phyloP scores from a whole-genome alignment of 2,888 invertebrate genomes.

The Stenodera caucasica region DNA sequence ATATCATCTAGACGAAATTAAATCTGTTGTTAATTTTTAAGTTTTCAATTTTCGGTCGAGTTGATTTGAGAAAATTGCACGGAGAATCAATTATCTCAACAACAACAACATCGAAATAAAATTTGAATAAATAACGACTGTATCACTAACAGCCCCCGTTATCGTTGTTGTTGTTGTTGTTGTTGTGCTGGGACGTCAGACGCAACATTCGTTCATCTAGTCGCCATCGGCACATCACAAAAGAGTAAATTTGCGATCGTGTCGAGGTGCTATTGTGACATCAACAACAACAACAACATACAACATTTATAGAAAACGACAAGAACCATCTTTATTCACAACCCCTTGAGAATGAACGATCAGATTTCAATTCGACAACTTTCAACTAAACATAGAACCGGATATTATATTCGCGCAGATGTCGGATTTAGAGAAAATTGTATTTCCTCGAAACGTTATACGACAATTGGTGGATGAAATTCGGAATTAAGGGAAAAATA shows the following conservation, averaged over 20 bases:
- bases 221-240: conserved; percentile 27
- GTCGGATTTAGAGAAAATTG: conserved; percentile 6
- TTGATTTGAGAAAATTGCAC: neutral
- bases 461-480: too few species aligned
- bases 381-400: neutral
- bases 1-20: conserved; percentile 6
- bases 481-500: too few species aligned
- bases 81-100: conserved; percentile 21
- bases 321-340: conserved; percentile 17
- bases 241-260: conserved; percentile 24
- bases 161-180: conserved; percentile 4
- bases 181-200: conserved; percentile 25
- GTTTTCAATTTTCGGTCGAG: neutral
- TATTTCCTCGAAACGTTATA: conserved; percentile 6
- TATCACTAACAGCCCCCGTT: neutral
- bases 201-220: conserved; percentile 20
- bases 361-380: conserved; percentile 1
- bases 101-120: conserved; percentile 13
- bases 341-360: conserved; percentile 11
- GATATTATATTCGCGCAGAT: conserved; percentile 2
- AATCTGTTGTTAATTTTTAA: neutral
- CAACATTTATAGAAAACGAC: neutral
- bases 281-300: neutral
- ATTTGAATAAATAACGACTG: conserved; percentile 23
- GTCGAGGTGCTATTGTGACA: conserved; percentile 18